These are phyloP conservation scores for Auanema freiburgensis DNA, from an alignment of 2,888 invertebrate genomes.

Conservation along the genomic window DNA sequence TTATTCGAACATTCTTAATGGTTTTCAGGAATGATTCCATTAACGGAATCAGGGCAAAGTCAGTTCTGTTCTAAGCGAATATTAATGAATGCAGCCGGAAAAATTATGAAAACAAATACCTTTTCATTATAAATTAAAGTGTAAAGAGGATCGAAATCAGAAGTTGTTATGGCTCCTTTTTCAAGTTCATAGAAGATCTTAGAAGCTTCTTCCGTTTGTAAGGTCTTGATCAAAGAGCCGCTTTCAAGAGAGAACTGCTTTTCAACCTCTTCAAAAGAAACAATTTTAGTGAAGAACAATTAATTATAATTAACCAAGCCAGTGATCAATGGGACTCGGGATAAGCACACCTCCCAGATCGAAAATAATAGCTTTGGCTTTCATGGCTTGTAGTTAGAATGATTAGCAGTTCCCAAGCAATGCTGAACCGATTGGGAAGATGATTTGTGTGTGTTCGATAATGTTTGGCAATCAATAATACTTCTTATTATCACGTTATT, in stretches of 20 bases:
- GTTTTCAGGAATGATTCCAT: constrained; percentile 6
- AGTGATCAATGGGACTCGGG: constrained; percentile 64
- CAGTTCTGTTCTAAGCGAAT: not conserved
- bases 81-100: not conserved
- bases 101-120: constrained; percentile 46
- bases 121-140: constrained; percentile 64
- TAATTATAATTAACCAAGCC: constrained; percentile 44
- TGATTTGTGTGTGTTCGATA: not conserved
- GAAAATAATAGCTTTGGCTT: constrained; percentile 66
- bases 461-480: not conserved
- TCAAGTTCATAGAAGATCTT: constrained; percentile 61
- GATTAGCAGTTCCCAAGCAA: too few relatives aligned
- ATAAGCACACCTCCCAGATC: constrained; percentile 68
- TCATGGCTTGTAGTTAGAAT: constrained; percentile 8
- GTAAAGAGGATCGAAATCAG: constrained; percentile 65
- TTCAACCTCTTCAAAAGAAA: constrained; percentile 60
- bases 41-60: constrained; percentile 8
- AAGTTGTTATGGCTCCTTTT: constrained; percentile 63
- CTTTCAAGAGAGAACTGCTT: constrained; percentile 48
- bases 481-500: not conserved
- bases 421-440: too few relatives aligned
- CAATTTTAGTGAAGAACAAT: not conserved
- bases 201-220: constrained; percentile 46
- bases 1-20: constrained; percentile 4
- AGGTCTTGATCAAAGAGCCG: constrained; percentile 61